phyloP scores from a whole-genome alignment of 2,888 invertebrate species.

The Erpobdella octoculata region DNA sequence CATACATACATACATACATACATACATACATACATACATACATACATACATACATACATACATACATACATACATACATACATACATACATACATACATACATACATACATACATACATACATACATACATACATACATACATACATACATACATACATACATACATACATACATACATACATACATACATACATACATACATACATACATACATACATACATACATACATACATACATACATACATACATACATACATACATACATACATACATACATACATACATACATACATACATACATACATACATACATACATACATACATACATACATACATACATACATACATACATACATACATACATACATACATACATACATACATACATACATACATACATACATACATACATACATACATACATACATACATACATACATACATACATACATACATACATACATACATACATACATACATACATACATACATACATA shows the following conservation, averaged over 20 bases:
- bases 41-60: no score
- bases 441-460: not conserved
- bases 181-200: not conserved
- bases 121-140: constrained; percentile 6
- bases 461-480: not conserved
- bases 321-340: not conserved
- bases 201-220: not conserved
- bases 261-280: not conserved
- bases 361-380: not conserved
- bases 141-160: constrained; percentile 1
- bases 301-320: not conserved
- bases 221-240: not conserved
- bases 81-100: not conserved
- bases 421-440: not conserved
- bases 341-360: not conserved
- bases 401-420: not conserved
- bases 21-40: no score
- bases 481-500: not conserved
- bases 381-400: not conserved
- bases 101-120: not conserved
- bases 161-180: not conserved
- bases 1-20: not conserved
- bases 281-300: not conserved
- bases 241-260: not conserved
- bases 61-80: no score